A percentile compares a stretch with the other conserved stretches of the same genome.
Conservation (phyloP, 2,888 invertebrate species). For the Byasa hedistus region DNA sequence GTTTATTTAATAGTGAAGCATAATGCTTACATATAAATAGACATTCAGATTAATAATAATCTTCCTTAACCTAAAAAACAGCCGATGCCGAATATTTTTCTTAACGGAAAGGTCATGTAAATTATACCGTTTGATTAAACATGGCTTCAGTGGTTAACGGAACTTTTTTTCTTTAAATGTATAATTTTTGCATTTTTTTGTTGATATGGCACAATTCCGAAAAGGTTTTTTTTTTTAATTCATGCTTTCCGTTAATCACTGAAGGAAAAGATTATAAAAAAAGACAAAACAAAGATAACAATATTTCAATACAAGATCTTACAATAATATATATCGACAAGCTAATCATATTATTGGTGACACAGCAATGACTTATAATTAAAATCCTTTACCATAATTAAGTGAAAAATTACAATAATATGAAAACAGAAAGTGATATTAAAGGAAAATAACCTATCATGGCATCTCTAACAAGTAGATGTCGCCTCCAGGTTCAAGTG, state of each 20-base stretch:
- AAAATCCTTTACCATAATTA: constrained; percentile 64
- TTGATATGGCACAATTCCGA: constrained; percentile 48
- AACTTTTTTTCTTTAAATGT: constrained; percentile 36
- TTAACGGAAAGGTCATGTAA: constrained; percentile 43
- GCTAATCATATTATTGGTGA: constrained; percentile 78
- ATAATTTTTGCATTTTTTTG: constrained; percentile 37
- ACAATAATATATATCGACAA: constrained; percentile 63
- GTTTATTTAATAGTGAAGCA: constrained; percentile 66
- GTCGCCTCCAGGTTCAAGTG: constrained; percentile 48
- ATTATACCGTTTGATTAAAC: constrained; percentile 34
- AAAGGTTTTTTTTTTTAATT: constrained; percentile 34
- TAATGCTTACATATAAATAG: constrained; percentile 74
- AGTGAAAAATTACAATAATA: constrained; percentile 57
- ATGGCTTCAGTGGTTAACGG: constrained; percentile 61
- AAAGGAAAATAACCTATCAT: constrained; percentile 64
- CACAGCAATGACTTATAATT: constrained; percentile 75
- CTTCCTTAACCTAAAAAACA: constrained; percentile 63
- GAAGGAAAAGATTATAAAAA: constrained; percentile 45
- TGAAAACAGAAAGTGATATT: constrained; percentile 57
- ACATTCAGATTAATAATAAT: constrained; percentile 71
- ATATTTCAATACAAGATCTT: constrained; percentile 51
- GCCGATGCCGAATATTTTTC: constrained; percentile 52
- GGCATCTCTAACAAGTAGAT: constrained; percentile 51
- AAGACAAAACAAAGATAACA: constrained; percentile 48
- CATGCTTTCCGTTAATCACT: constrained; percentile 54